These are phyloP conservation scores for Prolemur simus DNA, from an alignment of 2,113 vertebrate genomes.

Conservation along the genomic window DNA sequence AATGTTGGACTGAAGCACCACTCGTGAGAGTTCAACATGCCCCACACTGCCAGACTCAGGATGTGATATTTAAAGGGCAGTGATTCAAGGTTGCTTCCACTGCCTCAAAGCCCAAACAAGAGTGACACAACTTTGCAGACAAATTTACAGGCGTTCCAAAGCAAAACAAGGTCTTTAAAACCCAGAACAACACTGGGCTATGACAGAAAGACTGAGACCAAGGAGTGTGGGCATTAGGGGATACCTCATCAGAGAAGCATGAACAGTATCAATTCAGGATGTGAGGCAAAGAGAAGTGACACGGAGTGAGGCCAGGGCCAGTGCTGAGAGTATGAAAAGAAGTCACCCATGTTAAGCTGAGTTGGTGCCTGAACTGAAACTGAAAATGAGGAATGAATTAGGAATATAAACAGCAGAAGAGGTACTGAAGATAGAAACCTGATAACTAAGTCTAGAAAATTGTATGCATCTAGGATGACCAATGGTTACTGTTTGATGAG, in stretches of 20 bases:
- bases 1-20: neutral
- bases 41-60: neutral
- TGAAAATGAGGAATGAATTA: constrained; percentile 6
- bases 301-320: neutral
- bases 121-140: constrained; percentile 4
- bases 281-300: neutral
- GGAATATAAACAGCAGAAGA: neutral
- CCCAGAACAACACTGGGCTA: neutral
- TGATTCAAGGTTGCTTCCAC: neutral
- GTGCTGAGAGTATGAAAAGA: neutral
- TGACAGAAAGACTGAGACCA: neutral
- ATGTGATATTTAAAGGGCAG: constrained; percentile 46
- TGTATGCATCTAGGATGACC: neutral
- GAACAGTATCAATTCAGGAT: neutral
- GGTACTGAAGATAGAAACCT: neutral
- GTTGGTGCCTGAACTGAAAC: neutral
- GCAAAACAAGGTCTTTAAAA: constrained; percentile 34
- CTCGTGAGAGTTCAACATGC: neutral
- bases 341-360: neutral
- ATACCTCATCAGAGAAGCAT: neutral
- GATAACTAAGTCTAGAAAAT: neutral
- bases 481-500: neutral
- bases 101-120: constrained; percentile 33
- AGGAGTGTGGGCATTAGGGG: neutral
- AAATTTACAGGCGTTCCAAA: constrained; percentile 8